phyloP scores from a whole-genome alignment of 2,113 vertebrate species.

The Spermophilus dauricus region DNA sequence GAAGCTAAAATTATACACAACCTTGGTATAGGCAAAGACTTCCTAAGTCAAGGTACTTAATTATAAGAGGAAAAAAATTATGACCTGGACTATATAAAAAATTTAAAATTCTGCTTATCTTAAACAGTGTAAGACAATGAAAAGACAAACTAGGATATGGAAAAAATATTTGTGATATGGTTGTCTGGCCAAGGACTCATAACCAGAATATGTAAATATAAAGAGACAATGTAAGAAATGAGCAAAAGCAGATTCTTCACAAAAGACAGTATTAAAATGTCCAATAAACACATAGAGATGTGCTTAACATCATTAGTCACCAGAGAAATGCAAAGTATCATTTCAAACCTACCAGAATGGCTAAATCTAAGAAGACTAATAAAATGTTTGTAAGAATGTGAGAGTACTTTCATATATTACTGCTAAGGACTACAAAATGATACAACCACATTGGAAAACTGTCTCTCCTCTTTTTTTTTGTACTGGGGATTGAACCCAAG shows the following conservation, averaged over 20 bases:
- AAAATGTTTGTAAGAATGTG: background rate
- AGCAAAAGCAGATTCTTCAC: slow-evolving; percentile 7
- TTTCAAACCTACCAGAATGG: background rate
- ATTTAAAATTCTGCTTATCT: background rate
- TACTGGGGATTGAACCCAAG: too few species aligned
- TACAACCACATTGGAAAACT: background rate
- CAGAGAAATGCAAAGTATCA: background rate
- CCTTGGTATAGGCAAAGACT: background rate
- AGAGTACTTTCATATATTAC: background rate
- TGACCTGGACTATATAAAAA: slow-evolving; percentile 13
- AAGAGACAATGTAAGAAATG: background rate
- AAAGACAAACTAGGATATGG: background rate
- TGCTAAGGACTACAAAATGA: background rate
- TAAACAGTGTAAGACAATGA: slow-evolving; percentile 30
- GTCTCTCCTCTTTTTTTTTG: too few species aligned
- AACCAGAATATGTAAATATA: slow-evolving; percentile 15
- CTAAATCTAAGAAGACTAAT: slow-evolving; percentile 25
- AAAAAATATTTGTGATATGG: background rate
- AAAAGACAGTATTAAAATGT: slow-evolving; percentile 33
- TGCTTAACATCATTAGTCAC: background rate
- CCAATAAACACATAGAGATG: background rate
- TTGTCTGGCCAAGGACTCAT: background rate
- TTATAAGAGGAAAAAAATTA: background rate
- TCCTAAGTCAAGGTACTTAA: background rate
- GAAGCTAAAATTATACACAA: background rate